These are phyloP conservation scores for Takifugu ocellatus DNA, from an alignment of 2,797 vertebrate genomes.

Conservation along the genomic window DNA sequence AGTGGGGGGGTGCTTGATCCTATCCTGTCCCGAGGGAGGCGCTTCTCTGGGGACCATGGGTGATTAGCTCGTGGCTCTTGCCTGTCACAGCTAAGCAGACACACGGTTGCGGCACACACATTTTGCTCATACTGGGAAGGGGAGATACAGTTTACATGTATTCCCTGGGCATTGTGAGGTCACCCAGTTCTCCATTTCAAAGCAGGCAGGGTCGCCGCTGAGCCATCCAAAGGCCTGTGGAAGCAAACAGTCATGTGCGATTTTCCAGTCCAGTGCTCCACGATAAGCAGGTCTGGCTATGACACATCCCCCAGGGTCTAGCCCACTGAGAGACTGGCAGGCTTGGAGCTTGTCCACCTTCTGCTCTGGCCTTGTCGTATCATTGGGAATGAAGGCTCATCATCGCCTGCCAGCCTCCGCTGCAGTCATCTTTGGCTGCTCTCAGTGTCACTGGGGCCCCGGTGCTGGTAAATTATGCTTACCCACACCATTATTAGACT, in stretches of 20 bases:
- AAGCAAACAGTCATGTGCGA: conserved; percentile 74
- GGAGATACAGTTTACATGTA: conserved; percentile 59
- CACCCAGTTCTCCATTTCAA: conserved; percentile 74
- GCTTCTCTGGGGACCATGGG: conserved; percentile 42
- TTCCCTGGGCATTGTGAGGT: conserved; percentile 67
- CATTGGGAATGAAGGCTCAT: conserved; percentile 63
- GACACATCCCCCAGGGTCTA: conserved; percentile 50
- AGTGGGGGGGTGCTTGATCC: conserved; percentile 16
- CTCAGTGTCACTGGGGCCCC: conserved; percentile 49
- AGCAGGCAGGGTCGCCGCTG: conserved; percentile 60
- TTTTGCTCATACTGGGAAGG: conserved; percentile 26
- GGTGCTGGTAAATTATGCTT: conserved; percentile 69
- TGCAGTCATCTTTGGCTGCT: conserved; percentile 59
- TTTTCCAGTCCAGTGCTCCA: conserved; percentile 71
- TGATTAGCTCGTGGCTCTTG: conserved; percentile 59
- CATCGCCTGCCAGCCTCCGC: conserved; percentile 56
- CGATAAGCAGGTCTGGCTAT: conserved; percentile 67
- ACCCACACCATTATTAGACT: conserved; percentile 75
- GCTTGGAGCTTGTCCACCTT: conserved; percentile 69
- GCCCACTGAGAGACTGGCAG: conserved; percentile 52
- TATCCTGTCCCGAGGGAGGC: conserved; percentile 51
- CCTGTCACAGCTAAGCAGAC: conserved; percentile 48
- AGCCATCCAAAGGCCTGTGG: conserved; percentile 62
- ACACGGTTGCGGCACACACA: conserved; percentile 27
- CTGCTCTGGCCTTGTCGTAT: conserved; percentile 60